Evolutionary conservation across 2,113 vertebrate species (phyloP), one percentile per base, ranked within the genome.

Genomic region (Stegostoma tigrinum): DNA sequence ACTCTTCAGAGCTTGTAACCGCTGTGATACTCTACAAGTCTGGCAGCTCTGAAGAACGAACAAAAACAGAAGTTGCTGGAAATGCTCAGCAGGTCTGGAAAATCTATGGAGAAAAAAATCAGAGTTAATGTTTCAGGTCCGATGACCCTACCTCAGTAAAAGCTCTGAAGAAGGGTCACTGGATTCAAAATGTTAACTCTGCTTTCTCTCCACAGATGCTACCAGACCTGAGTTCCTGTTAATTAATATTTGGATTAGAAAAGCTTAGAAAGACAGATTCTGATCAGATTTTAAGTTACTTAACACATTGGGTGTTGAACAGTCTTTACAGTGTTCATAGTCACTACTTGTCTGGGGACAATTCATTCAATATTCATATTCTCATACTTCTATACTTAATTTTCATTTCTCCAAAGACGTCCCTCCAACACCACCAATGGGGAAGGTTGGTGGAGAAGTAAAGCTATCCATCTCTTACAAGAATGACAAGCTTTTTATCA

Each of bases 401-500:
- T 72, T 96, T 14, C 3, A 15, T 75, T 48, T 86, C 83, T n/a
- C 27, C 61, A 7, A 97, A 99, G 99, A 99, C 0, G 95, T 98
- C 78, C 96, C 97, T 0, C 99, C 98, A 98, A 96, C 98, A 96
- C 98, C 98, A 0, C 97, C 98, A 0, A 96, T 98, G 2, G 98
- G 98, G 38, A 98, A 97, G 96, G 98, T 98, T 0, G 98, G 98
- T 0, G 99, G 99, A 0, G 98, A 99, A 96, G 98, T 99, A 96
- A 99, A 99, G 95, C 98, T 99, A 30, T 99, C 99, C 72, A 98
- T 99, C 97, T 98, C 98, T 96, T 99, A 99, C 97, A 99, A 98
- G 97, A 99, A 98, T 96, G 98, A 99, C 96, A 99, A 99, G 42
- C 98, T 99, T 93, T 99, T 99, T 97, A 99, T 99, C 97, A 99